phyloP scores from a whole-genome alignment of 2,888 invertebrate genomes.

The Tubulanus polymorphus region DNA sequence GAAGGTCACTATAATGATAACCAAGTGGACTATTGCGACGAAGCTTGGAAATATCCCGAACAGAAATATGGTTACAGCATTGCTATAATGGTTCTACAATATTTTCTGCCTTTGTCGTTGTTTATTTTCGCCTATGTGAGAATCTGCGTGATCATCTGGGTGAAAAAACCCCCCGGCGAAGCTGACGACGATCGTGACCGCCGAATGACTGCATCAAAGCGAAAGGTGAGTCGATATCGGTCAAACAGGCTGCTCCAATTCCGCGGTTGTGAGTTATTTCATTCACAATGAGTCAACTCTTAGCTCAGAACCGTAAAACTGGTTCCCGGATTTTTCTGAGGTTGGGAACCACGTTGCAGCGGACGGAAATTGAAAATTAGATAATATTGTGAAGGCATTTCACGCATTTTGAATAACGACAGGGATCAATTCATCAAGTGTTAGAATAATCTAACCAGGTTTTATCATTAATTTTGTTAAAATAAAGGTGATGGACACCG shows the following conservation, averaged over 20 bases:
- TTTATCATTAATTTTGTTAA: too few relatives aligned
- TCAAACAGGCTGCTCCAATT: not conserved
- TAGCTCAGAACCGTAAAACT: too few relatives aligned
- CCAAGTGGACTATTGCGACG: slow-evolving; percentile 24
- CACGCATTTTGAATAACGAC: too few relatives aligned
- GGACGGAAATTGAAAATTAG: too few relatives aligned
- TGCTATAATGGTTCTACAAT: slow-evolving; percentile 75
- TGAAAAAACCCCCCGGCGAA: slow-evolving; percentile 80
- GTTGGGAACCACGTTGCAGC: too few relatives aligned
- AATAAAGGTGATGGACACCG: too few relatives aligned
- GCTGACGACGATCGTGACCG: slow-evolving; percentile 76
- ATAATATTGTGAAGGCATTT: too few relatives aligned
- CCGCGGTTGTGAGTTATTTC: not conserved
- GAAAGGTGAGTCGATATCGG: slow-evolving; percentile 65
- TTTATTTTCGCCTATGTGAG: slow-evolving; percentile 79
- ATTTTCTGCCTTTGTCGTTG: slow-evolving; percentile 73
- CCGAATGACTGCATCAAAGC: slow-evolving; percentile 75
- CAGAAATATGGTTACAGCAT: slow-evolving; percentile 64
- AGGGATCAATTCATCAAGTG: too few relatives aligned
- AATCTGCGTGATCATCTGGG: slow-evolving; percentile 82
- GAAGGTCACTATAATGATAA: slow-evolving; percentile 22
- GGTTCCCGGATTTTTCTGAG: too few relatives aligned
- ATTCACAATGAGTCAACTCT: not conserved
- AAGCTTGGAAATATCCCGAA: slow-evolving; percentile 23
- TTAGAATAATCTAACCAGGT: too few relatives aligned